These are phyloP conservation scores for Drosophila bipectinata DNA, from an alignment of 1,140 invertebrate species.

Conservation along the genomic window DNA sequence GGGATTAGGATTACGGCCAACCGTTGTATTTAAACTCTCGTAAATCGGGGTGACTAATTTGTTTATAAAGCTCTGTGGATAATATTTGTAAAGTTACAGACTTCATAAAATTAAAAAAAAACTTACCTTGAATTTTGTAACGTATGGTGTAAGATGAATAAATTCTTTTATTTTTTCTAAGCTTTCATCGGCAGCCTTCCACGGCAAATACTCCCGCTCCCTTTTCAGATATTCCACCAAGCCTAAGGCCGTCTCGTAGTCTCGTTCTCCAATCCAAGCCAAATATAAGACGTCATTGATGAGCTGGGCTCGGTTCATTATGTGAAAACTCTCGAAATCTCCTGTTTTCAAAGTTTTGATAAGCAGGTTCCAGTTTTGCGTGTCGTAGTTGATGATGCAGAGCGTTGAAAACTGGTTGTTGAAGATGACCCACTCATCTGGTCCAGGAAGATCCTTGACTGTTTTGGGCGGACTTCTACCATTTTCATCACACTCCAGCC, in stretches of 20 bases:
- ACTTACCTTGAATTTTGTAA: not conserved
- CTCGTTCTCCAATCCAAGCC: constrained; percentile 87
- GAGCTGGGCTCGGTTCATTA: constrained; percentile 91
- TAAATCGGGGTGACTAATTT: constrained; percentile 86
- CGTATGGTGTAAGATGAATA: constrained; percentile 84
- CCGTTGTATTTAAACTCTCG: constrained; percentile 84
- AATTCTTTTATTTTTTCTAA: constrained; percentile 84
- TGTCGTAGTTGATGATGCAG: constrained; percentile 91
- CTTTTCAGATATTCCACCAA: constrained; percentile 86
- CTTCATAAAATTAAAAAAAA: not conserved
- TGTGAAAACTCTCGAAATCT: constrained; percentile 85
- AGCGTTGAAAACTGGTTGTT: constrained; percentile 87
- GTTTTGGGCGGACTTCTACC: constrained; percentile 50
- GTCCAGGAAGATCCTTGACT: constrained; percentile 38
- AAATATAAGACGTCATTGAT: constrained; percentile 91
- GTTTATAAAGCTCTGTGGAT: constrained; percentile 85
- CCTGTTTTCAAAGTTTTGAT: constrained; percentile 85
- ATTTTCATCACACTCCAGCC: constrained; percentile 85
- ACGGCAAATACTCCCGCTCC: constrained; percentile 88
- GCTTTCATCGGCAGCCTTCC: constrained; percentile 86
- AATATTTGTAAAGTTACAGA: not conserved
- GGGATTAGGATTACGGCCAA: constrained; percentile 63
- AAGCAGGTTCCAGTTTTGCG: constrained; percentile 88
- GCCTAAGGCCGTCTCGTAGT: constrained; percentile 87
- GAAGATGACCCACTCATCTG: constrained; percentile 87